Percentiles rank a stretch among this genome's conserved stretches.
These are phyloP conservation scores for Aegithalos caudatus DNA, from an alignment of 2,113 vertebrate genomes.

Conservation along the genomic window DNA sequence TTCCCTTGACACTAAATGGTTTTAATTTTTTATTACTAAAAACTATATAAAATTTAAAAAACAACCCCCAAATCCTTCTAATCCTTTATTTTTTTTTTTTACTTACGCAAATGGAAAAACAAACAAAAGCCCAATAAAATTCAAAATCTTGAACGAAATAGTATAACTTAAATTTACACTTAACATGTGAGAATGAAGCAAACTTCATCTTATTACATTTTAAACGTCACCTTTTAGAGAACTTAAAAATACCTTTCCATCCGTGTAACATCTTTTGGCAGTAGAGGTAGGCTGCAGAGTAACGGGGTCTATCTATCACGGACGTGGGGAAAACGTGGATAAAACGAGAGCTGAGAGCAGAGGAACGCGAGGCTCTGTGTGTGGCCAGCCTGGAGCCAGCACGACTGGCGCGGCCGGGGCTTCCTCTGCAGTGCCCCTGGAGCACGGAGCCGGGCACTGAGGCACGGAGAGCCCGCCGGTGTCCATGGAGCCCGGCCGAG, in stretches of 20 bases:
- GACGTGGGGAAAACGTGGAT: background rate
- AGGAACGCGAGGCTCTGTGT: rapidly evolving
- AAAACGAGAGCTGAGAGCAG: rapidly evolving
- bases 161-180: background rate
- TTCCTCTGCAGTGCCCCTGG: rapidly evolving
- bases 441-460: background rate
- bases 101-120: background rate
- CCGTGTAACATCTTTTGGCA: rapidly evolving
- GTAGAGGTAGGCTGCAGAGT: background rate
- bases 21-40: background rate
- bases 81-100: too few relatives aligned
- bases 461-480: background rate
- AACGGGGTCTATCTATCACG: rapidly evolving
- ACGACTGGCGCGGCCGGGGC: rapidly evolving
- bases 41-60: rapidly evolving
- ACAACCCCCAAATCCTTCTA: rapidly evolving
- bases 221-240: background rate
- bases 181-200: background rate
- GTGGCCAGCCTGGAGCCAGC: background rate
- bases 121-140: background rate
- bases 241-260: background rate
- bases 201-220: background rate
- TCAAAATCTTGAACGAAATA: background rate
- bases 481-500: background rate
- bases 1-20: background rate